Conservation (phyloP, 2,797 vertebrate genomes). For the Manis crassicaudata region DNA sequence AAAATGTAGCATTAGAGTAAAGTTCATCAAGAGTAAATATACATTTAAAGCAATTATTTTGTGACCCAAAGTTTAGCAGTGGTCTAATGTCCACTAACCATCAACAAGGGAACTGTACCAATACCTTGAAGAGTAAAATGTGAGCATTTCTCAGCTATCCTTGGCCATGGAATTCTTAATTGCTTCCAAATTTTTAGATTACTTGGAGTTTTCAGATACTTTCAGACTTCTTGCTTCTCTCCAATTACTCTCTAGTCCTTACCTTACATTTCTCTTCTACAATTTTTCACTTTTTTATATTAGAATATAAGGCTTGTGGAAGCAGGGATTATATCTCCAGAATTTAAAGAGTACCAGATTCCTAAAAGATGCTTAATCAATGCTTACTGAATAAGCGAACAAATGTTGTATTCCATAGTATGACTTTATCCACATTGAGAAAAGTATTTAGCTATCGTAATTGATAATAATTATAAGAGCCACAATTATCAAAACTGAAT, state of each 20-base stretch:
- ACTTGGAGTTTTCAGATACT: not conserved
- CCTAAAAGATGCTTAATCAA: not conserved
- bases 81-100: not conserved
- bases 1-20: not conserved
- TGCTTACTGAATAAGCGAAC: not conserved
- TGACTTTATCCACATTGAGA: not conserved
- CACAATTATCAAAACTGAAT: not conserved
- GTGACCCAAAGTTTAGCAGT: not conserved
- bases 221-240: not conserved
- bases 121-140: conserved; percentile 6
- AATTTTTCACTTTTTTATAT: not conserved
- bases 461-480: not conserved
- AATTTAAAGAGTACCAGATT: not conserved
- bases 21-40: not conserved
- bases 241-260: not conserved
- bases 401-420: not conserved
- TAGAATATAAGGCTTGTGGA: not conserved
- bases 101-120: not conserved
- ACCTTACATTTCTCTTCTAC: not conserved
- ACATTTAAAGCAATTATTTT: conserved; percentile 8
- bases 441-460: not conserved
- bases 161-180: not conserved
- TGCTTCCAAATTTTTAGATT: not conserved
- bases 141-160: not conserved
- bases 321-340: not conserved